Conservation (phyloP, 2,888 invertebrate species). For the Ophion ventricosus region DNA sequence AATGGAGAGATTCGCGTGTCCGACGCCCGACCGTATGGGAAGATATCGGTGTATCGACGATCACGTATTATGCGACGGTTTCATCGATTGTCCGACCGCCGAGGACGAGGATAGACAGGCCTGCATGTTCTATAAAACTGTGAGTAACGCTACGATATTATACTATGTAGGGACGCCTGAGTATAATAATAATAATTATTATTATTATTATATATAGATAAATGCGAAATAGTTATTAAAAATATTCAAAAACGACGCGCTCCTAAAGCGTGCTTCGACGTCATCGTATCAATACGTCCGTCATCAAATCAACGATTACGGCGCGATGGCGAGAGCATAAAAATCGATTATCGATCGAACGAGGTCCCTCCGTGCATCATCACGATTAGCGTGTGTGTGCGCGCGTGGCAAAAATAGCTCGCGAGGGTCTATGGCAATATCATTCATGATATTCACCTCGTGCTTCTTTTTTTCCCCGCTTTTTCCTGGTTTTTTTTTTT, state of each 20-base stretch:
- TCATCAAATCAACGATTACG: background rate
- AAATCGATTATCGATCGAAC: background rate
- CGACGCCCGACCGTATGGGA: conserved; percentile 95
- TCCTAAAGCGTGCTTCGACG: background rate
- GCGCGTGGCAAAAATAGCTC: conserved; percentile 1
- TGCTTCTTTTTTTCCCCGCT: background rate
- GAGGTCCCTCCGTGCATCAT: background rate
- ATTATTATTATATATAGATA: background rate
- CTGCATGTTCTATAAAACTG: conserved; percentile 99
- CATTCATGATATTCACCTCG: conserved; percentile 9
- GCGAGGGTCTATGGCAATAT: conserved; percentile 12
- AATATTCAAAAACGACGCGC: background rate
- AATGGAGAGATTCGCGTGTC: conserved; percentile 97
- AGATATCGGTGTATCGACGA: conserved; percentile 98
- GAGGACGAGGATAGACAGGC: conserved; percentile 97
- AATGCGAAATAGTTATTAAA: background rate
- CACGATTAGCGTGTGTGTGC: background rate
- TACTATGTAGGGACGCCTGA: background rate
- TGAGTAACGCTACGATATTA: conserved; percentile 83
- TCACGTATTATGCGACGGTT: conserved; percentile 97
- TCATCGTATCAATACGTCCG: background rate
- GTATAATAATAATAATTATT: background rate
- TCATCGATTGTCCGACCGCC: conserved; percentile 96
- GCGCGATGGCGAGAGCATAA: background rate
- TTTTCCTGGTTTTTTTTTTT: background rate